Conservation (phyloP, 2,797 vertebrate genomes). For the Harpagifer antarcticus region DNA sequence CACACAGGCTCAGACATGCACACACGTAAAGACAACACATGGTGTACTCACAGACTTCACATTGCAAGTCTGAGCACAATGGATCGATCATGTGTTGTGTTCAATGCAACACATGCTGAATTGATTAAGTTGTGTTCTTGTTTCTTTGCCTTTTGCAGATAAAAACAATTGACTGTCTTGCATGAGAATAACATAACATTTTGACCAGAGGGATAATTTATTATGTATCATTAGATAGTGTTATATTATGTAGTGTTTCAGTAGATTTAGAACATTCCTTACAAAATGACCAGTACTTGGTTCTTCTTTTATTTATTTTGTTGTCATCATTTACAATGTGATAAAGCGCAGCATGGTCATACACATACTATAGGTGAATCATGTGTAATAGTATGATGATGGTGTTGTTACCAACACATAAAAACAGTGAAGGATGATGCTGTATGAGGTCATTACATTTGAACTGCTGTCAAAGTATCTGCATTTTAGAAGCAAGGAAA, state of each 20-base stretch:
- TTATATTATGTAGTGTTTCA: background rate
- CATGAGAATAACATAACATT: background rate
- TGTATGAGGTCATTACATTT: background rate
- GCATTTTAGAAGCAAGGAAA: background rate
- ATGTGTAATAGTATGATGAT: background rate
- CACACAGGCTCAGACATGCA: constrained; percentile 8
- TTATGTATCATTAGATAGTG: background rate
- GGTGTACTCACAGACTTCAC: constrained; percentile 30
- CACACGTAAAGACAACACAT: constrained; percentile 39
- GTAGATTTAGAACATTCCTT: background rate
- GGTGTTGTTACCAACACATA: background rate
- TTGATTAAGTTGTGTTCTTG: constrained; percentile 1
- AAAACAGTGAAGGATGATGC: background rate
- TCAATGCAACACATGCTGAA: background rate
- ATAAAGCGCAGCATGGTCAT: background rate
- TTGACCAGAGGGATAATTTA: background rate
- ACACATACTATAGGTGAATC: background rate
- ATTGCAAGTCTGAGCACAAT: constrained; percentile 42
- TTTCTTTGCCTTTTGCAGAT: constrained; percentile 2
- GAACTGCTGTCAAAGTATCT: background rate
- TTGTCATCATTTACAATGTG: background rate
- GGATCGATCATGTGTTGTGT: constrained; percentile 17
- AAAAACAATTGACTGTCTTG: background rate
- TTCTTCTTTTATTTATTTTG: background rate
- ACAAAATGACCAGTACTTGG: background rate